These are phyloP conservation scores for Syngnathus typhle DNA, from an alignment of 2,113 vertebrate genomes.

Conservation along the genomic window DNA sequence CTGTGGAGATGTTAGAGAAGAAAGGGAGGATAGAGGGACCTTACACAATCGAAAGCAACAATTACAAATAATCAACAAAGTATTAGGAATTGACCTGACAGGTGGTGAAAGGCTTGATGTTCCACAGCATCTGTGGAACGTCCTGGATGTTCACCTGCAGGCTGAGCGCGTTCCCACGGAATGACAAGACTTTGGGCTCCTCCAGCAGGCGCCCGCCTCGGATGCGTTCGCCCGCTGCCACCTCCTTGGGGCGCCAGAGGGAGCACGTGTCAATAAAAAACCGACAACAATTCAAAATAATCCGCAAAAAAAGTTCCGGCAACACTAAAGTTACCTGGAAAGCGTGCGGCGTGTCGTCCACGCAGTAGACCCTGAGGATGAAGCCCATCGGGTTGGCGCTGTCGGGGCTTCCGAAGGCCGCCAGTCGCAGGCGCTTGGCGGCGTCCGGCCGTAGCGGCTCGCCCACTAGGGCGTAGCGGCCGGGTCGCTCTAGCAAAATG, in stretches of 20 bases:
- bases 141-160: constrained; percentile 93
- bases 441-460: constrained; percentile 84
- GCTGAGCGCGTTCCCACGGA: constrained; percentile 83
- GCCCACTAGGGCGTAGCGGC: constrained; percentile 88
- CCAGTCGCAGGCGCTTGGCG: constrained; percentile 88
- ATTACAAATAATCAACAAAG: background rate
- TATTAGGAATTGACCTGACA: constrained; percentile 77
- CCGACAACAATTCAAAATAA: background rate
- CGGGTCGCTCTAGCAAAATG: constrained; percentile 87
- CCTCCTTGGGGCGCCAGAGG: constrained; percentile 71
- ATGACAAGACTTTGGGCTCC: constrained; percentile 85
- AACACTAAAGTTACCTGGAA: constrained; percentile 78
- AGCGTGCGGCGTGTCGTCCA: constrained; percentile 92
- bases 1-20: constrained; percentile 51
- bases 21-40: background rate
- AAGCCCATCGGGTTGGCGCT: constrained; percentile 83
- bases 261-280: background rate
- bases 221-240: constrained; percentile 76
- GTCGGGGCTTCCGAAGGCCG: constrained; percentile 87
- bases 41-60: background rate
- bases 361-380: constrained; percentile 90
- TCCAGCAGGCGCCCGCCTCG: constrained; percentile 86
- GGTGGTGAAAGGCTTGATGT: constrained; percentile 91
- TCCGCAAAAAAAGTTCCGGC: background rate
- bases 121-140: constrained; percentile 89